Base-by-base conservation (phyloP, 2,797 vertebrate genomes). In the Gouania willdenowi region DNA sequence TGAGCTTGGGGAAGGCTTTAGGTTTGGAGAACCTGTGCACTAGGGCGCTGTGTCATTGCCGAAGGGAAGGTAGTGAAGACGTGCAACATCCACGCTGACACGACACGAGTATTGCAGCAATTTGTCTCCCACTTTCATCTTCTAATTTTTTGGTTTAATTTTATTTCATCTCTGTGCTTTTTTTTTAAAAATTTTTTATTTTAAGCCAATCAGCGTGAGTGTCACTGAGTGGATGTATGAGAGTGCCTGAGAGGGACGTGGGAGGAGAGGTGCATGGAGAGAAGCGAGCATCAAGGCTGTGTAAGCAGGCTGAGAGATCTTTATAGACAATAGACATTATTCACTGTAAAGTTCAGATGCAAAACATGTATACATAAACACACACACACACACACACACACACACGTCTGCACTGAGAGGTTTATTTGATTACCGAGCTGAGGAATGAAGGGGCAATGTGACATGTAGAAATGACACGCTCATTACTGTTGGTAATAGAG, bases 121-220 rank as follows among this genome's bases (percentile, higher is more conserved):
- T 61, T 57, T 47, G 55, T 48, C 31, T 45, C 41, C 45, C 48
- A 37, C 14, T 40, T 32, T 31, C 32, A 27, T 70, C 40, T 56
- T 39, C 51, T 64, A 41, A n/a, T 43, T 45, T 63, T 59, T n/a
- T 58, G 41, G 25, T 66, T 64, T 48, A 22, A 48, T 59, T 68
- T 64, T 52, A 62, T 41, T 63, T 71, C 47, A 59, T 56, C 53
- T 11, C 28, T 48, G 41, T 71, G 43, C 59, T 77, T 66, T 70
- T 63, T n/a, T n/a, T n/a, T n/a, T n/a, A n/a, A n/a, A n/a, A n/a
- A n/a, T n/a, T n/a, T n/a, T n/a, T n/a, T n/a, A n/a, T n/a, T n/a
- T 25, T 24, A 16, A 36, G 27, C 53, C 64, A 36, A 56, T 73
- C 56, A 40, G 40, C 20, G 24, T 57, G 71, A 76, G 67, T 68